Evolutionary conservation across 2,113 vertebrate genomes (phyloP).

Genomic region (Lophotis ruficrista): DNA sequence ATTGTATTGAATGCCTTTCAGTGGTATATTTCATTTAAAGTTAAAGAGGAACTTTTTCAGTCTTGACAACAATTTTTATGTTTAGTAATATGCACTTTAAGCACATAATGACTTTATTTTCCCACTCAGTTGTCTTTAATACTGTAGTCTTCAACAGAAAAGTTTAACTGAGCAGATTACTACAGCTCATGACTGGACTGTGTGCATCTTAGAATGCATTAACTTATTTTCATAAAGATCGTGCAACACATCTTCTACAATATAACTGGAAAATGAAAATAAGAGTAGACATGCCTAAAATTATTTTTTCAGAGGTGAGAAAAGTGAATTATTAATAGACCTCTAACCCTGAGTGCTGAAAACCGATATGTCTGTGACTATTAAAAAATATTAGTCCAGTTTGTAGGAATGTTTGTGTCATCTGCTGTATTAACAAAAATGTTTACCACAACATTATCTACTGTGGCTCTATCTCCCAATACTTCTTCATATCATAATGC

Average conservation of each 20-base stretch:
- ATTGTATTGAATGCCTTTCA: background rate
- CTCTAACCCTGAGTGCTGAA: background rate
- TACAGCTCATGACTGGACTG: background rate
- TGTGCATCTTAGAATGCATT: background rate
- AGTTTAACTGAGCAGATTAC: background rate
- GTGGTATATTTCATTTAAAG: background rate
- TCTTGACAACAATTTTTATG: background rate
- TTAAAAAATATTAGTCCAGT: background rate
- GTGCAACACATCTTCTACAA: background rate
- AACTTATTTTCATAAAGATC: background rate
- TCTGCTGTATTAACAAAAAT: background rate
- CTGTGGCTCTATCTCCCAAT: accelerated
- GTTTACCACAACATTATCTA: background rate
- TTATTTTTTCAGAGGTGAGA: background rate
- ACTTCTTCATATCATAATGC: background rate
- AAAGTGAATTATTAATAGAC: background rate
- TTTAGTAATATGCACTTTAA: background rate
- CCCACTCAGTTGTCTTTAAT: background rate
- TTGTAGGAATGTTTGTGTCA: background rate
- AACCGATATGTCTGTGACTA: background rate
- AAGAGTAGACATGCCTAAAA: background rate
- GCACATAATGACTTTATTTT: background rate
- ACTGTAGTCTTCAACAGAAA: background rate
- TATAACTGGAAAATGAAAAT: background rate
- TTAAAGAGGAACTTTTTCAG: background rate